phyloP scores from a whole-genome alignment of 2,797 vertebrate species.

The Pristis pectinata region DNA sequence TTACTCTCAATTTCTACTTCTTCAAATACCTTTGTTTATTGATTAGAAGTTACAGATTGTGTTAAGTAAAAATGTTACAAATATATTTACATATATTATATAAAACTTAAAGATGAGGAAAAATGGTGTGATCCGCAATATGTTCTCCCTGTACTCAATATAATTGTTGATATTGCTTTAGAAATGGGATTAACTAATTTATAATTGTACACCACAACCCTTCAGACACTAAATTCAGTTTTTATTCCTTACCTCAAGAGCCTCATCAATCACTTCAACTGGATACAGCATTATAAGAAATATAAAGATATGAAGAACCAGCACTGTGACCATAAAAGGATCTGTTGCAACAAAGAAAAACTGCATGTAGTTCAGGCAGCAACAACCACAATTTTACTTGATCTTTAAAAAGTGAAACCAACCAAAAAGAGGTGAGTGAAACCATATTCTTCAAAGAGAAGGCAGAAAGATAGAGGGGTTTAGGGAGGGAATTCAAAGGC shows the following conservation, averaged over 20 bases:
- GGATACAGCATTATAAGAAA: slow-evolving; percentile 82
- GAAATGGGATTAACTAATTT: not conserved
- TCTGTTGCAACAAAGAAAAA: slow-evolving; percentile 48
- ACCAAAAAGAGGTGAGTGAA: not conserved
- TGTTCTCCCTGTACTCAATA: not conserved
- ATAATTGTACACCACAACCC: not conserved
- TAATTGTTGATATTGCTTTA: not conserved
- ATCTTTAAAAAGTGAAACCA: not conserved
- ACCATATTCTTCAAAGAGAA: not conserved
- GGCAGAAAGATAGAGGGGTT: not conserved
- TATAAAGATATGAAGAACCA: slow-evolving; percentile 72
- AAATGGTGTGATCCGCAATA: not conserved
- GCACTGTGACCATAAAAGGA: slow-evolving; percentile 74
- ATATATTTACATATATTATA: slow-evolving; percentile 3
- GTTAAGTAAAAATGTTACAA: not conserved
- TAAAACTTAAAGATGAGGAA: not conserved
- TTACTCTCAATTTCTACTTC: not conserved
- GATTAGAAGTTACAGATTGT: not conserved
- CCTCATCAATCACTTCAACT: slow-evolving; percentile 59
- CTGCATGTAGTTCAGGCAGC: not conserved
- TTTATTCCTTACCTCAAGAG: slow-evolving; percentile 72
- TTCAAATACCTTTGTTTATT: not conserved
- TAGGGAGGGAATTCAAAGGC: not conserved
- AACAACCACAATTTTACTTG: not conserved
- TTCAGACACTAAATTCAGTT: slow-evolving; percentile 5